Evolutionary conservation across 2,113 vertebrate species (phyloP), one percentile per base, ranked within the genome.

Genomic region (Cettia cetti): DNA sequence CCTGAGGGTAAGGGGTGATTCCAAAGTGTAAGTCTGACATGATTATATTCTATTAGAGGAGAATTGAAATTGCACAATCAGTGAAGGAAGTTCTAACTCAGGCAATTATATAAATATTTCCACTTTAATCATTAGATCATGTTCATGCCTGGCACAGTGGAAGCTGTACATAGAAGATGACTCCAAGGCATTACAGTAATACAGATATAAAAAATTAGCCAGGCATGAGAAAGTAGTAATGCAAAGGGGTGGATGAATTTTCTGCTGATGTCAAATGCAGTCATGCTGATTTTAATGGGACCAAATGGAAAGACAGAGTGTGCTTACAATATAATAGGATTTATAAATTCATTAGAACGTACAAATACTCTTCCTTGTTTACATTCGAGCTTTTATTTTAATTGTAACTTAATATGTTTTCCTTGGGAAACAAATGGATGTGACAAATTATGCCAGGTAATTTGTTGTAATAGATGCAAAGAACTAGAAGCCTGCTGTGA

Each of bases 301-400:
- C 61, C 35, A 88, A 87, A 74, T 0, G 1, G 56, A 93, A 96
- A 94, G 64, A 54, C 27, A 86, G n/a, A 79, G 6, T 71, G 31
- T 92, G 68, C 95, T 75, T 93, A 57, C 33, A 71, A 70, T 80
- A 69, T 63, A 30, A 45, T 60, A 79, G 37, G 91, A 93, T 57
- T 88, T 92, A 91, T 86, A 52, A 37, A 76, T 83, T 94, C 70
- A 83, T 94, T 89, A 95, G 30, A 74, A 93, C 63, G 57, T 79
- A 52, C 57, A 91, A 94, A 91, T 84, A 65, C 35, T 60, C 12
- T 64, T 91, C 44, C 17, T 79, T 96, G 50, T 95, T 97, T 92
- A 89, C 54, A 86, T 63, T 95, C 31, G 90, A 82, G 53, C 39
- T 84, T 92, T 86, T 30, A 82, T 96, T 96, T 89, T 91, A 94